Evolutionary conservation across 2,113 vertebrate species (phyloP), one percentile per base, ranked within the genome.

Genomic region (Toxotes chatareus): DNA sequence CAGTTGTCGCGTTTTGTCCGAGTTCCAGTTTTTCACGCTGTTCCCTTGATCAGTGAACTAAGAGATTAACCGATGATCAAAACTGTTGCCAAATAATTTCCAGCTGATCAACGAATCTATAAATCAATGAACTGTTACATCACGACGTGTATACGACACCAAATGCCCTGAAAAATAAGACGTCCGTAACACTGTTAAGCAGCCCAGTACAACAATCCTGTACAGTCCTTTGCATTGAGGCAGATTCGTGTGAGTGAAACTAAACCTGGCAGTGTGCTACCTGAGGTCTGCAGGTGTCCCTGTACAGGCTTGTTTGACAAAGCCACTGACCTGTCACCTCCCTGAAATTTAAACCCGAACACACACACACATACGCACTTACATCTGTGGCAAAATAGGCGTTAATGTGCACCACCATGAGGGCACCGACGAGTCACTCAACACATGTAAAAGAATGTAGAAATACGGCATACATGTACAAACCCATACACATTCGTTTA

Each of bases 241-340:
- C 19, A 31, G 42, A 42, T 36, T 23, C 32, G 31, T 3, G 7
- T 21, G 31, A 64, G n/a, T 31, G 1, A 57, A 83, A 42, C 13
- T 17, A 0, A 40, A 59, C 8, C 40, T 11, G 46, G 27, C 44
- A 31, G n/a, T 40, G 6, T 3, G 38, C 42, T 36, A 40, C 68
- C 27, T 55, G 34, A 71, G 23, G 49, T 65, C 66, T 57, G 56
- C 62, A 14, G 23, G 9, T 57, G 16, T 67, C n/a, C 71, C 68
- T 82, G 86, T 5, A 56, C 59, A 23, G 62, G 59, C 80, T 60
- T 79, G 74, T 86, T 86, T 62, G 21, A 44, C 51, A 49, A 56
- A 73, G 23, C 68, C 1, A 10, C 9, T 80, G 79, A 82, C 72
- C 77, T 42, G 32, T 70, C 27, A 56, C 82, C 42, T 65, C 2